Evolutionary conservation across 1,140 invertebrate genomes (phyloP), one percentile per base, ranked within the genome.

Genomic region (Leptestheria dahalacensis): DNA sequence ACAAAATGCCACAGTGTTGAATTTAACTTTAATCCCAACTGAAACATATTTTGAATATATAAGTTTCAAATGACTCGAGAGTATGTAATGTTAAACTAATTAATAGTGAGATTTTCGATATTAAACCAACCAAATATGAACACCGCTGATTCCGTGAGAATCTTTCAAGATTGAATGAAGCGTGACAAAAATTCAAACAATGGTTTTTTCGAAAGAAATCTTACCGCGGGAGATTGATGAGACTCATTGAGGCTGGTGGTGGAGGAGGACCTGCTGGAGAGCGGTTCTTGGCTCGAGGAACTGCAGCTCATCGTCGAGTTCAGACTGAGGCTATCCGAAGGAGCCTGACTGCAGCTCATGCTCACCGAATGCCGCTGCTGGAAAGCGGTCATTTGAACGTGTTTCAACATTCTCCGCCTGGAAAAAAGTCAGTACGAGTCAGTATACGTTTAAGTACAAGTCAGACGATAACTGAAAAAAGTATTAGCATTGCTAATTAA

Each of bases 301-400:
- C 60, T 71, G 73, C 80, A 79, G 59, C 81, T 82, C 29, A 81
- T 77, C 47, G 82, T 84, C 24, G 85, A 88, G 66, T 84, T 81
- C 41, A 89, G 75, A 64, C 84, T 87, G 59, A 88, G 78, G 59
- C 84, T 86, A 74, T 90, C 86, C 33, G 33, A 41, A n/a, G n/a
- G n/a, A n/a, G n/a, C n/a, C n/a, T n/a, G n/a, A n/a, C n/a, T n/a
- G n/a, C n/a, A n/a, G n/a, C n/a, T n/a, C n/a, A n/a, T n/a, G n/a
- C n/a, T n/a, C n/a, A n/a, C n/a, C n/a, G n/a, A n/a, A n/a, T n/a
- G n/a, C n/a, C n/a, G n/a, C n/a, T n/a, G 33, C 33, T 41, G 33
- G 33, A 41, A 41, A 15, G 33, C 33, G 33, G 6, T 41, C 33
- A 41, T 41, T 6, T 41, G 33, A 41, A 41, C 33, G 33, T 41